Percentiles rank a stretch among this genome's conserved stretches.
Evolutionary conservation across 1,140 invertebrate species (phyloP).

Genomic region (Stenopsyche tienmushanensis): DNA sequence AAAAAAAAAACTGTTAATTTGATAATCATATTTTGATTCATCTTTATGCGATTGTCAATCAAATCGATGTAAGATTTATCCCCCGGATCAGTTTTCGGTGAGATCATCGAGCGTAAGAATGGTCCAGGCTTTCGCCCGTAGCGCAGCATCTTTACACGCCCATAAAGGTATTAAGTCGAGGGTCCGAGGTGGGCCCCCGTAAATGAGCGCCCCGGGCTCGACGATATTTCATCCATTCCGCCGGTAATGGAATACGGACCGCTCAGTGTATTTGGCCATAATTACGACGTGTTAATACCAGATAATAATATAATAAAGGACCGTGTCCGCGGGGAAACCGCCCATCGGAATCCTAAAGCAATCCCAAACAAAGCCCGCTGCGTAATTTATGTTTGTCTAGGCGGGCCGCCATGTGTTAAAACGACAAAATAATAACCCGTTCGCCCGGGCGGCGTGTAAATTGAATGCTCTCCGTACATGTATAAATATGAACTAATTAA

Average conservation of each 20-base stretch:
- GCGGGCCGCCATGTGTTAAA: neutral
- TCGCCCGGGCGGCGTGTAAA: neutral
- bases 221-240: slow-evolving; percentile 22
- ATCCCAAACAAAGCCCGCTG: neutral
- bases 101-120: neutral
- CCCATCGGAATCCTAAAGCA: slow-evolving; percentile 13
- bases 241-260: slow-evolving; percentile 30
- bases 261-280: slow-evolving; percentile 13
- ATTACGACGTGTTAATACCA: slow-evolving; percentile 40
- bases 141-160: neutral
- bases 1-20: slow-evolving; percentile 19
- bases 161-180: slow-evolving; percentile 1
- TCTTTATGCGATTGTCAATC: too few species aligned
- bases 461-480: neutral
- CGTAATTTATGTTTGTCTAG: slow-evolving; percentile 22
- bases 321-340: slow-evolving; percentile 18
- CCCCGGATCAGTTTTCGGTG: neutral
- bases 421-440: neutral
- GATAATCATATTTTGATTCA: too few species aligned
- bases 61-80: neutral
- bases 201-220: slow-evolving; percentile 18
- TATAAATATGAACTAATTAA: neutral
- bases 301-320: slow-evolving; percentile 36
- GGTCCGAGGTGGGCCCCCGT: slow-evolving; percentile 9
- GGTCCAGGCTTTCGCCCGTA: neutral